phyloP scores from a whole-genome alignment of 2,888 invertebrate genomes.

The Cetonia aurata region DNA sequence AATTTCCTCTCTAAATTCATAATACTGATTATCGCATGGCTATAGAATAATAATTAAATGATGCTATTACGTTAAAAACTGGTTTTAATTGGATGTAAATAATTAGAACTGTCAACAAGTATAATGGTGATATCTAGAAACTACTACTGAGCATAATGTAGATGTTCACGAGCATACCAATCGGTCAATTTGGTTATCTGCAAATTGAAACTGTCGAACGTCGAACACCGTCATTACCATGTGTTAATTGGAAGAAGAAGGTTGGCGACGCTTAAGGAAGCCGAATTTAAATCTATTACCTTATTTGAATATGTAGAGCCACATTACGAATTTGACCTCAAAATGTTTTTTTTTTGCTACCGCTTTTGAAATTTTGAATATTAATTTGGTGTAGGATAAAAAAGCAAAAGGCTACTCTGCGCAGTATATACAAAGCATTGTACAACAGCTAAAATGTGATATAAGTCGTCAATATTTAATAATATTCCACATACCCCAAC shows the following conservation, averaged over 20 bases:
- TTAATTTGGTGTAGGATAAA: no score
- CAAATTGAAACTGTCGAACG: background rate
- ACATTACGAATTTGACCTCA: no score
- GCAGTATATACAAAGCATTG: background rate
- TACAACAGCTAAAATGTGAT: background rate
- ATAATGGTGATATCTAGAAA: constrained; percentile 18
- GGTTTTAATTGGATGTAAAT: constrained; percentile 18
- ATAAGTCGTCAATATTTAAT: no score
- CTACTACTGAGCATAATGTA: background rate
- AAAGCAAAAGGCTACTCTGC: background rate
- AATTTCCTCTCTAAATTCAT: constrained; percentile 27
- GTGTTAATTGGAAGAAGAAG: constrained; percentile 1
- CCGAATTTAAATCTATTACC: no score
- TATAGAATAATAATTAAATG: constrained; percentile 11
- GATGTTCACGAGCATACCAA: background rate
- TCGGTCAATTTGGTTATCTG: constrained; percentile 12
- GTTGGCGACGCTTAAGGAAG: no score
- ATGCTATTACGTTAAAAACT: constrained; percentile 12
- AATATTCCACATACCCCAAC: background rate
- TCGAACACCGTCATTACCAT: background rate
- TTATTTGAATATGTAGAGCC: no score
- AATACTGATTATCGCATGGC: background rate
- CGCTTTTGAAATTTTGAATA: no score
- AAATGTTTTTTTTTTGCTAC: no score
- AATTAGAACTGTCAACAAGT: constrained; percentile 31